These are phyloP conservation scores for Hippopotamyrus pictus DNA, from an alignment of 2,797 vertebrate genomes.

Conservation along the genomic window DNA sequence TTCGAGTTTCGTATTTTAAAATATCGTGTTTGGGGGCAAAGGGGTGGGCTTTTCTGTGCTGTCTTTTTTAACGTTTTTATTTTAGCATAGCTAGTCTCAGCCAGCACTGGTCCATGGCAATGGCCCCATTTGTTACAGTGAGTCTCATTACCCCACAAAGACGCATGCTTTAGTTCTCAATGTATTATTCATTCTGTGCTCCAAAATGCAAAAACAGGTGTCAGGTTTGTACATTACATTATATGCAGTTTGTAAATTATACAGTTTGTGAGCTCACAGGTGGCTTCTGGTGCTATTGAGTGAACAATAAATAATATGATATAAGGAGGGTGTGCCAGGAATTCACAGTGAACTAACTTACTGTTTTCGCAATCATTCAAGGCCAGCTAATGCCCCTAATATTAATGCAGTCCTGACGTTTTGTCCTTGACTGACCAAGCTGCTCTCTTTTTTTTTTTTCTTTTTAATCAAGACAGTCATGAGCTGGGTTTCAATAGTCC, in stretches of 20 bases:
- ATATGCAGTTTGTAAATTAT: conserved; percentile 21
- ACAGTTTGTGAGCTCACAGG: not conserved
- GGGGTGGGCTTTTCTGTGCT: not conserved
- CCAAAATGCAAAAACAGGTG: not conserved
- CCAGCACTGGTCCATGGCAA: not conserved
- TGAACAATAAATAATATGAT: not conserved
- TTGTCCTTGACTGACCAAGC: not conserved
- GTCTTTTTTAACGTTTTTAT: not conserved
- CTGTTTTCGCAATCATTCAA: not conserved
- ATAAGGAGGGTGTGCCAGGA: not conserved
- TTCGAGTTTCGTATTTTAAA: not conserved
- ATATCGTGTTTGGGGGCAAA: not conserved
- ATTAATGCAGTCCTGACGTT: not conserved
- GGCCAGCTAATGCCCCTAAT: not conserved
- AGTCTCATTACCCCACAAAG: conserved; percentile 24
- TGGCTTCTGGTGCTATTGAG: not conserved
- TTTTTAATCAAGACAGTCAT: not conserved
- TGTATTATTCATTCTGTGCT: conserved; percentile 31
- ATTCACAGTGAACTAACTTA: not conserved
- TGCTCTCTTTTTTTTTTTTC: not conserved
- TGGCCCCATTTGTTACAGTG: conserved; percentile 31
- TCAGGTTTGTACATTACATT: conserved; percentile 4
- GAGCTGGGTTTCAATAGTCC: not conserved
- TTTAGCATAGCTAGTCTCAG: not conserved
- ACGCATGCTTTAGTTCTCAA: conserved; percentile 27